Base-by-base conservation (phyloP, 2,113 vertebrate genomes). In the Antigone vipio region DNA sequence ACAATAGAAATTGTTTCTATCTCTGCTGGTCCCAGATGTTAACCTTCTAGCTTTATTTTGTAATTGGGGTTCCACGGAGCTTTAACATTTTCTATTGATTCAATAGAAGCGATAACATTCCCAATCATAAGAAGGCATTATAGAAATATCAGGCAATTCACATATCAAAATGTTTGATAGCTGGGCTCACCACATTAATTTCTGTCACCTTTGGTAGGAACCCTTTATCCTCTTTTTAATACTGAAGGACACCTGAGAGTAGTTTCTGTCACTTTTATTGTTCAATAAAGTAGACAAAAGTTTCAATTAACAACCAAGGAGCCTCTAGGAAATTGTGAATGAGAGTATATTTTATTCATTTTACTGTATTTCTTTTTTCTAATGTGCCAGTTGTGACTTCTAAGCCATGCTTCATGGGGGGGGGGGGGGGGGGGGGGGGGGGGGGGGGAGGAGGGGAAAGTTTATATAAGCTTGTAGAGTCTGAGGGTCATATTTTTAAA, bases 81-180 rank as follows among this genome's bases (percentile, higher is more conserved):
- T 98, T 98, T 98, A 98, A 98, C 97, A 98, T 98, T 98, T 98
- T 98, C 98, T 98, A 98, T 98, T 98, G 98, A 98, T 98, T 98
- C 98, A 98, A 98, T 98, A 98, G 97, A 98, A 97, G 97, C 2
- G 96, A 98, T 98, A 98, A 98, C 98, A 98, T 98, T 98, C 98
- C 98, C 98, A 98, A 98, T 98, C 98, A 98, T 98, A 98, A 98
- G 98, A 98, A 97, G 96, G 97, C 97, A 98, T 98, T 98, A 98
- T 98, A 98, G 98, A 98, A 98, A 98, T 98, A 98, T 98, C 98
- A 98, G 96, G 98, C 98, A 98, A 98, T 98, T 98, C 98, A 98
- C 98, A 98, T 98, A 98, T 98, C 98, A 98, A 98, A 98, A 98
- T 98, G 98, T 98, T 98, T 98, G 98, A 98, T 98, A 98, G 98